Conservation (phyloP, 2,888 invertebrate genomes). For the Xestia sexstrigata region DNA sequence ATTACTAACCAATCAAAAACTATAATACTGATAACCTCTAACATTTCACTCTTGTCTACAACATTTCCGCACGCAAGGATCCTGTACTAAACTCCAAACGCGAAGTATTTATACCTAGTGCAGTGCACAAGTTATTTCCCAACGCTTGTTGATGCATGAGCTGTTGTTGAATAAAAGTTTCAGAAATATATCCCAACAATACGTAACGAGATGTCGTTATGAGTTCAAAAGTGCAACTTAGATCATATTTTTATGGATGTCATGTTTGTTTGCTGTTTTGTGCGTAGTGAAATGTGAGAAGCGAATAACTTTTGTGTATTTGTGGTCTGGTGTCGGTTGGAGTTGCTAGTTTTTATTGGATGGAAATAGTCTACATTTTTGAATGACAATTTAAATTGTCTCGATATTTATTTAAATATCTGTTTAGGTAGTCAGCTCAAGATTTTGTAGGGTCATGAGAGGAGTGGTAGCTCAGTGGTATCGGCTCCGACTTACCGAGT, state of each 20-base stretch:
- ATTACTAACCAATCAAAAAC: not conserved
- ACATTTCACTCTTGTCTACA: not conserved
- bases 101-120: constrained; percentile 42
- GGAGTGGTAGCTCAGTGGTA: no score
- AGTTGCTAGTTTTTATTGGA: not conserved
- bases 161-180: constrained; percentile 52
- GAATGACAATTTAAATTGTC: not conserved
- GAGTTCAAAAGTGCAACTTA: constrained; percentile 49
- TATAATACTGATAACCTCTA: not conserved
- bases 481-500: no score
- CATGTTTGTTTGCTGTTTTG: constrained; percentile 22
- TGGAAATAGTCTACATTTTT: not conserved
- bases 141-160: constrained; percentile 46
- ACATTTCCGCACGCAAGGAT: constrained; percentile 5
- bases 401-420: not conserved
- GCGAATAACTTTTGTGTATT: not conserved
- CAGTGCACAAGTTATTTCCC: constrained; percentile 31
- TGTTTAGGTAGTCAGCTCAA: not conserved
- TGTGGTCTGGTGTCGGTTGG: not conserved
- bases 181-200: constrained; percentile 51
- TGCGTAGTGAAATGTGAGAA: constrained; percentile 19
- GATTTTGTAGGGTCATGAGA: not conserved
- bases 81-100: constrained; percentile 23
- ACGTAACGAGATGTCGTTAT: constrained; percentile 56
- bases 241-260: constrained; percentile 35